Evolutionary conservation across 2,888 invertebrate species (phyloP), one percentile per base, ranked within the genome.

Genomic region (Keiferia lycopersicella): DNA sequence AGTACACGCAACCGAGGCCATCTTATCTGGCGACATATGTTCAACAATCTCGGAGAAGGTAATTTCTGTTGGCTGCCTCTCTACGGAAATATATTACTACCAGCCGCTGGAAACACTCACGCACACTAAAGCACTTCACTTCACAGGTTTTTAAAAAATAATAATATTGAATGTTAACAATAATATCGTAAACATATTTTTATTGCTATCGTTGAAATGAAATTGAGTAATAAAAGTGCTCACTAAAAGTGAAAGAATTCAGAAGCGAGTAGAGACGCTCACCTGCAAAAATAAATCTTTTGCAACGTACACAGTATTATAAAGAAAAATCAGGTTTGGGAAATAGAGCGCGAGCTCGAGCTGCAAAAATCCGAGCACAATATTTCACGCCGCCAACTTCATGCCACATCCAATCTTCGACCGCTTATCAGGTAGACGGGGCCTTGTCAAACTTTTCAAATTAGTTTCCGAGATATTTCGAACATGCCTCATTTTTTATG

Each of bases 371-470:
- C 72, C 72, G 73, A 79, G 79, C 76, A 79, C 77, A 80, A 83
- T 82, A 84, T 85, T 87, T 85, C 76, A 82, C 81, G 80, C 78
- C 70, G 80, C 76, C 78, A 83, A 84, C 80, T 86, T 85, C 82
- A 78, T 82, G 82, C 79, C 78, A 79, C 78, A 81, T 83, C 81
- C 81, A 83, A 85, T 87, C 80, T 85, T 77, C 79, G 78, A 75
- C 77, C 80, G 82, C 83, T 84, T 84, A 84, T 83, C 87, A 86
- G 87, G 85, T 85, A 82, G 78, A 81, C 78, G 81, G 78, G 79
- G 79, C 66, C 80, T 78, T 81, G 83, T 83, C 82, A 85, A 87
- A 87, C 82, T 87, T 87, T 84, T 84, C 70, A 83, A 86, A 88
- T 87, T 82, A 81, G 76, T 82, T 84, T 81, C 75, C 74, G 78